Base-by-base conservation (phyloP, 92 coral and sea anemone species). In the Parazoanthus swiftii region DNA sequence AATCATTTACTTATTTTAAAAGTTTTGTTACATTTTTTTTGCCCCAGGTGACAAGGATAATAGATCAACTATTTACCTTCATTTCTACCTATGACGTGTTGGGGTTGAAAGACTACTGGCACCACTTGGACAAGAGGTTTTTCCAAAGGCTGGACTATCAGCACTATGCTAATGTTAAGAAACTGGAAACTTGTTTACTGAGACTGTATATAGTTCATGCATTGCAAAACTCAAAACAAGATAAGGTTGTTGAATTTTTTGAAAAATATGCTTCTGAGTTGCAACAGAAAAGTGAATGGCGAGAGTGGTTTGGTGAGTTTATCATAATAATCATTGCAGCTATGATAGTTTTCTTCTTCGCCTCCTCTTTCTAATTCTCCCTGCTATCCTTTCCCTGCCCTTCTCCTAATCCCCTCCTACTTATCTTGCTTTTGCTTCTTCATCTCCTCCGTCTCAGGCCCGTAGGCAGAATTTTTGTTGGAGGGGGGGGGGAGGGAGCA, bases 261-360 rank as follows among this genome's bases (percentile, higher is more conserved):
- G 99, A 97, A 89, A 97, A 93, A 80, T 95, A 88, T 89, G 92
- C 98, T n/a, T 81, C 95, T 35, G 99, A 97, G 88, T 90, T 97
- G n/a, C 99, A 97, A 70, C 91, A 91, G 65, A 98, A 95, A 82
- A 89, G 89, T 68, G 99, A 97, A 59, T 97, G 99, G 99, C 91
- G 93, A 78, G 99, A 97, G 76, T 97, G 99, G 99, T 97, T 97
- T 95, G 99, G 99, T 97, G 89, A 91, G 96, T 85, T 71, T 1
- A 5, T 11, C 35, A 50, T 25, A n/a, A n/a, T n/a, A n/a, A n/a
- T n/a, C n/a, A n/a, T n/a, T n/a, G n/a, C n/a, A 54, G 9, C 23
- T 23, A 3, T 7, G 36, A 26, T 35, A 4, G 73, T 26, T 38
- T 11, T 14, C 25, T 59, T 46, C 37, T 56, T 63, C 8, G 4